Percentiles rank a stretch among this genome's conserved stretches.
phyloP scores from a whole-genome alignment of 2,888 invertebrate species.

The Lomographa bimaculata region DNA sequence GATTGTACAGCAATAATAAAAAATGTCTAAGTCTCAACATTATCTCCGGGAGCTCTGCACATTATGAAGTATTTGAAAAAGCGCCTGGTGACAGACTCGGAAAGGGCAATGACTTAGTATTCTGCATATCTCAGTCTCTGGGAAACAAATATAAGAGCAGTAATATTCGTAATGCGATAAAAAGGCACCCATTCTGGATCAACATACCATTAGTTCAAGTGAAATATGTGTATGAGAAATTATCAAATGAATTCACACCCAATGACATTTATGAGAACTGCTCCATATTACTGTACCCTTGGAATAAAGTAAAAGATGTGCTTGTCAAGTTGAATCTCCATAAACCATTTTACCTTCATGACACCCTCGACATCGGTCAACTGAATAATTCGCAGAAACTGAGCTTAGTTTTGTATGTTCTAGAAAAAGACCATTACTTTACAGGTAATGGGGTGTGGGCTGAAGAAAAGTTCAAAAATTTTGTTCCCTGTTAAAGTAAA shows the following conservation, averaged over 20 bases:
- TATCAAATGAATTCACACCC: slow-evolving; percentile 52
- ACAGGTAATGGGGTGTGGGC: slow-evolving; percentile 76
- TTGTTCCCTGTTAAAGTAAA: slow-evolving; percentile 11
- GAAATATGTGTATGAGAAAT: slow-evolving; percentile 59
- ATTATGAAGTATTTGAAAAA: slow-evolving; percentile 69
- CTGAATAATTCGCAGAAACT: slow-evolving; percentile 63
- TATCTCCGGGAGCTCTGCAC: slow-evolving; percentile 65
- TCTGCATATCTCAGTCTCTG: slow-evolving; percentile 61
- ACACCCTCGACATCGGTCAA: slow-evolving; percentile 48
- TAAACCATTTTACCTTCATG: slow-evolving; percentile 36
- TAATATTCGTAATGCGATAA: slow-evolving; percentile 53
- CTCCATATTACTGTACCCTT: slow-evolving; percentile 70
- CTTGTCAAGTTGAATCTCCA: slow-evolving; percentile 42
- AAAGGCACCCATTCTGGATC: slow-evolving; percentile 74
- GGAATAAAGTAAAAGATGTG: slow-evolving; percentile 62
- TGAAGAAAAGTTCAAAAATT: slow-evolving; percentile 59
- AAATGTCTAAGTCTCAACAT: slow-evolving; percentile 73
- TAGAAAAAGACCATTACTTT: slow-evolving; percentile 76
- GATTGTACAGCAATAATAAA: slow-evolving; percentile 61
- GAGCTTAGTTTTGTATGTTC: slow-evolving; percentile 66
- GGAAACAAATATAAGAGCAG: slow-evolving; percentile 49
- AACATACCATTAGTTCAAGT: slow-evolving; percentile 71
- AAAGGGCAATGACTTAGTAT: slow-evolving; percentile 71
- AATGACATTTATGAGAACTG: slow-evolving; percentile 73
- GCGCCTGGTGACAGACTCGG: slow-evolving; percentile 71